Conservation (phyloP, 2,113 vertebrate genomes). For the Montifringilla adamsi region DNA sequence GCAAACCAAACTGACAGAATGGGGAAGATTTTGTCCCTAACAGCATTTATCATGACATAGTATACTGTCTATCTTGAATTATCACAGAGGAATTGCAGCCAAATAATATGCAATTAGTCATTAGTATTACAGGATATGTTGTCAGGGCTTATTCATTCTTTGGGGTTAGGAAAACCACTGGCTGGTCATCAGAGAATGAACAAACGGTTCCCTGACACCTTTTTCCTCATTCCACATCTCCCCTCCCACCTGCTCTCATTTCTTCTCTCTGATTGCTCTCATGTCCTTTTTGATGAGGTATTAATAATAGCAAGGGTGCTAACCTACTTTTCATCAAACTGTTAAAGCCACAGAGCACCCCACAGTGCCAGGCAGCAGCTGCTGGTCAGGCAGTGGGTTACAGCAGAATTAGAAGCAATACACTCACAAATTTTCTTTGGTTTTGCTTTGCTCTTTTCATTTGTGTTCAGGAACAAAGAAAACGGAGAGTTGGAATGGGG, state of each 20-base stretch:
- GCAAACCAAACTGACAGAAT: neutral
- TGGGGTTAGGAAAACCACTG: neutral
- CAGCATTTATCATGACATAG: neutral
- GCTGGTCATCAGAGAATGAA: neutral
- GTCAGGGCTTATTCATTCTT: neutral
- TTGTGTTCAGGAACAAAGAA: neutral
- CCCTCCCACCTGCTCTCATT: neutral
- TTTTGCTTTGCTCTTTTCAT: neutral
- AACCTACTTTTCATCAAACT: neutral
- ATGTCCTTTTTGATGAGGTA: neutral
- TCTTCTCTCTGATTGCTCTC: neutral
- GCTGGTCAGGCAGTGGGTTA: neutral
- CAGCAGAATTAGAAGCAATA: neutral
- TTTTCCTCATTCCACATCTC: neutral
- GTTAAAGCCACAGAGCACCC: neutral
- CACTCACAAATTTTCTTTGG: neutral
- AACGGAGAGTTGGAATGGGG: neutral
- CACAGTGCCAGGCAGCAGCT: neutral
- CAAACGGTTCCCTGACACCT: neutral
- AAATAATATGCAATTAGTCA: neutral
- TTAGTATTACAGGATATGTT: neutral
- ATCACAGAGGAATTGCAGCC: neutral
- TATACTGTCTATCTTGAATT: neutral
- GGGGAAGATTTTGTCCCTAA: neutral
- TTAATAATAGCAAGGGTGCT: neutral